Percentiles rank a stretch among this genome's conserved stretches.
These are phyloP conservation scores for Corydoras sp. DNA, from an alignment of 2,113 vertebrate genomes.

Conservation along the genomic window DNA sequence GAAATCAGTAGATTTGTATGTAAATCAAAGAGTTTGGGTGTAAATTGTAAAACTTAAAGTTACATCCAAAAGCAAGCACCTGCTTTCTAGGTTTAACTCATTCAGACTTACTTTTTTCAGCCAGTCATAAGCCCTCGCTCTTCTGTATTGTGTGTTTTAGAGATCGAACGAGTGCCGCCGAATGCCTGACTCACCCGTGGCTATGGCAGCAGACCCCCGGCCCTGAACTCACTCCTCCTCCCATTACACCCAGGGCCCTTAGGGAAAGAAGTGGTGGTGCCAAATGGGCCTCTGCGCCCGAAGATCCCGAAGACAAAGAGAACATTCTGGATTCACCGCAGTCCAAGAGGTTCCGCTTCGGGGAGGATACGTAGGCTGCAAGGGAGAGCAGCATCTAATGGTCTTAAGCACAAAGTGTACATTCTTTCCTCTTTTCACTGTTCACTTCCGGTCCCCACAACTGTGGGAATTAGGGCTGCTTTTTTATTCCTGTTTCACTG, in stretches of 20 bases:
- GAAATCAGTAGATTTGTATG: too few species aligned
- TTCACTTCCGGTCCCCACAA: neutral
- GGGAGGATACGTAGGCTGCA: slow-evolving; percentile 60
- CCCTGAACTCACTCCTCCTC: slow-evolving; percentile 51
- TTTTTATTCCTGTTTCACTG: neutral
- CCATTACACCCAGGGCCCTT: slow-evolving; percentile 44
- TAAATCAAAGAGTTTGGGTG: too few species aligned
- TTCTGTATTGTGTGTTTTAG: slow-evolving; percentile 52
- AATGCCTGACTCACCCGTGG: slow-evolving; percentile 87
- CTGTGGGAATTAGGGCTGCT: neutral
- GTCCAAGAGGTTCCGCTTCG: slow-evolving; percentile 80
- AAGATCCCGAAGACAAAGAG: slow-evolving; percentile 84
- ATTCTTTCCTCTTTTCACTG: neutral
- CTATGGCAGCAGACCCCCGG: slow-evolving; percentile 67
- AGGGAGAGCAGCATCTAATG: slow-evolving; percentile 54
- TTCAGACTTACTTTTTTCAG: too few species aligned
- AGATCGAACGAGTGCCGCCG: slow-evolving; percentile 80
- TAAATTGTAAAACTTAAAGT: too few species aligned
- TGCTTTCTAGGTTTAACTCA: too few species aligned
- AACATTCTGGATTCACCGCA: slow-evolving; percentile 80
- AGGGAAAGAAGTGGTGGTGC: slow-evolving; percentile 63
- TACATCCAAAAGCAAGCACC: too few species aligned
- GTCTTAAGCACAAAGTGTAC: neutral
- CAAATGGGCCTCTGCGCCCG: slow-evolving; percentile 64
- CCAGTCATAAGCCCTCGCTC: too few species aligned